Percentiles rank a stretch among this genome's conserved stretches.
phyloP scores from a whole-genome alignment of 1,140 invertebrate genomes.

The Drosophila ananassae region DNA sequence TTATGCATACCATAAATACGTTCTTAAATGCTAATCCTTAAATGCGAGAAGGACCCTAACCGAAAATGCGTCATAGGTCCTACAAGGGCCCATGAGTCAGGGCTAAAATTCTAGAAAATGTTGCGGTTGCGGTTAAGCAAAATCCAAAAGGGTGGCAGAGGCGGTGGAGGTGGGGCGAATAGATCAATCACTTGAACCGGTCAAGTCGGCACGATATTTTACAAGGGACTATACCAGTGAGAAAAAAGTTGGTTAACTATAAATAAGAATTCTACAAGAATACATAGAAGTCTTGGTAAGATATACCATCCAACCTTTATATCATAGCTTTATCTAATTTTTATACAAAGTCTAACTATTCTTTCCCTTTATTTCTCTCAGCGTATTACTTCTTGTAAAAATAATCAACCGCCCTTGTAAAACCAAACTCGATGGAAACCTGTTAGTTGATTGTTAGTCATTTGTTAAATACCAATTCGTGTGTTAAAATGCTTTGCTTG shows the following conservation, averaged over 20 bases:
- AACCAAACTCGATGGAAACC: constrained; percentile 31
- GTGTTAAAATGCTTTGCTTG: constrained; percentile 50
- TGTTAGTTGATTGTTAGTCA: constrained; percentile 33
- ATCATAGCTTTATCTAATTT: no score
- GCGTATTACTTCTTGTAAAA: neutral
- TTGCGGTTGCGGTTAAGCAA: constrained; percentile 34
- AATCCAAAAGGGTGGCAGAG: neutral
- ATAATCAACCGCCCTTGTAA: constrained; percentile 28
- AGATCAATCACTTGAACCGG: constrained; percentile 37
- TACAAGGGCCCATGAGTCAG: constrained; percentile 24
- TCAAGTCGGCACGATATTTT: constrained; percentile 20
- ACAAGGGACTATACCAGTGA: neutral
- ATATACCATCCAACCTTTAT: neutral
- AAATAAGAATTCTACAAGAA: neutral
- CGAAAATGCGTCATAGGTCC: constrained; percentile 24
- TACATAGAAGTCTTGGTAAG: no score
- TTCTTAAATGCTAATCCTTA: constrained; percentile 68
- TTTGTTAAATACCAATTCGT: constrained; percentile 44
- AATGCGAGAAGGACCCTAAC: constrained; percentile 11
- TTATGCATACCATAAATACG: constrained; percentile 69
- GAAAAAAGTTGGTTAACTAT: neutral
- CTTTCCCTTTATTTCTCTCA: neutral
- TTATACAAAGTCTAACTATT: no score
- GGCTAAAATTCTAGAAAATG: constrained; percentile 22
- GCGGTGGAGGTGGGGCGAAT: neutral